Percentiles rank a stretch among this genome's conserved stretches.
phyloP scores from a whole-genome alignment of 1,140 invertebrate genomes.

The Drosophila dunni region DNA sequence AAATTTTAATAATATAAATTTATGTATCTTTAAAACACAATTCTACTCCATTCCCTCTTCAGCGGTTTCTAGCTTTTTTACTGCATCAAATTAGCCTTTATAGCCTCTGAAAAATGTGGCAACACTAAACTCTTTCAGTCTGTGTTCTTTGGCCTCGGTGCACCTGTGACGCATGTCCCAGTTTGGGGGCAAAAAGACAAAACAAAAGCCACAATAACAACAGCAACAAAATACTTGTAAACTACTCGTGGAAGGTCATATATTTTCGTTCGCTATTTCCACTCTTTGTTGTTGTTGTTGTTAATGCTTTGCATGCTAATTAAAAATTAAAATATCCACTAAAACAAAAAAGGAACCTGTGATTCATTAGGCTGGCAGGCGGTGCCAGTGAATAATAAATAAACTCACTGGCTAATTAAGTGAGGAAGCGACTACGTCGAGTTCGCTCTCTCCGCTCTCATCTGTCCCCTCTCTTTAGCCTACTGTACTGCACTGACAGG shows the following conservation, averaged over 20 bases:
- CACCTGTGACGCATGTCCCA: slow-evolving; percentile 77
- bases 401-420: slow-evolving; percentile 79
- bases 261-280: slow-evolving; percentile 63
- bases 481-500: slow-evolving; percentile 30
- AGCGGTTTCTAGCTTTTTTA: too few species aligned
- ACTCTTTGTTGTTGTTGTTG: slow-evolving; percentile 35
- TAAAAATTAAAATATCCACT: slow-evolving; percentile 82
- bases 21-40: background rate
- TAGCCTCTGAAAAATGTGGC: too few species aligned
- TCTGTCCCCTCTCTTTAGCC: background rate
- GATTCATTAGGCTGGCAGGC: slow-evolving; percentile 80
- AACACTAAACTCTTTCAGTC: background rate
- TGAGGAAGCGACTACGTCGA: slow-evolving; percentile 49
- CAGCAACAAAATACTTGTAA: slow-evolving; percentile 46
- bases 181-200: slow-evolving; percentile 6
- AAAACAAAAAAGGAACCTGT: slow-evolving; percentile 71
- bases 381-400: slow-evolving; percentile 79
- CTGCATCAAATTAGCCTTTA: too few species aligned
- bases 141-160: slow-evolving; percentile 36
- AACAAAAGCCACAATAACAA: slow-evolving; percentile 44
- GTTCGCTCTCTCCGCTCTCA: background rate
- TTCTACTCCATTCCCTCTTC: background rate
- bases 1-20: too few species aligned
- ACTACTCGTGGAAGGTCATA: slow-evolving; percentile 77
- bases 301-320: slow-evolving; percentile 76